These are phyloP conservation scores for Tribolium castaneum DNA, from an alignment of 1,140 invertebrate genomes.

Conservation along the genomic window DNA sequence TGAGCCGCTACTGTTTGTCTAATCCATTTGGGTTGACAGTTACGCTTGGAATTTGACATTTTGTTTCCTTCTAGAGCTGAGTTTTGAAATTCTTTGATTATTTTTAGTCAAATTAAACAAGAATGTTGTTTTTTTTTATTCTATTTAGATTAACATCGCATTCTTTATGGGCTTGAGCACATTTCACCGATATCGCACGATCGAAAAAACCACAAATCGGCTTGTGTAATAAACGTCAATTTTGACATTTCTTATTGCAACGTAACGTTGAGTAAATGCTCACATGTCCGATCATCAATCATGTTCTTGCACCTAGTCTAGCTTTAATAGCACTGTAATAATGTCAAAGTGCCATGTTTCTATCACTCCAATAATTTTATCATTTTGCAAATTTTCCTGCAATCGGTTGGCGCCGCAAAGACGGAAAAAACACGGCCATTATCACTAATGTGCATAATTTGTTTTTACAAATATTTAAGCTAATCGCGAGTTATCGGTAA, in stretches of 20 bases:
- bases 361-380: background rate
- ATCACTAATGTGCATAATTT: constrained; percentile 23
- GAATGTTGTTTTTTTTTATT: too few relatives aligned
- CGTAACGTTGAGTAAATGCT: background rate
- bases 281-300: background rate
- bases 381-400: background rate
- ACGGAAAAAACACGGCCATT: background rate
- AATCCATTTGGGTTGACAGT: background rate
- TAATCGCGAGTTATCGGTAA: background rate
- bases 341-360: background rate
- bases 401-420: background rate
- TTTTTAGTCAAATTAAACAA: background rate
- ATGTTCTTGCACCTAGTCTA: background rate
- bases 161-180: too few relatives aligned
- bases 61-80: background rate
- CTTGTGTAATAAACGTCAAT: background rate
- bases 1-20: background rate
- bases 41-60: background rate
- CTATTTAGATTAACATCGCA: too few relatives aligned
- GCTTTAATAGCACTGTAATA: background rate
- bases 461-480: background rate
- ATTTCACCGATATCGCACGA: background rate
- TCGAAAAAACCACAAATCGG: background rate
- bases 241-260: background rate
- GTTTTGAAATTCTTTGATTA: background rate